phyloP scores from a whole-genome alignment of 2,113 vertebrate genomes.

The Elephas maximus region DNA sequence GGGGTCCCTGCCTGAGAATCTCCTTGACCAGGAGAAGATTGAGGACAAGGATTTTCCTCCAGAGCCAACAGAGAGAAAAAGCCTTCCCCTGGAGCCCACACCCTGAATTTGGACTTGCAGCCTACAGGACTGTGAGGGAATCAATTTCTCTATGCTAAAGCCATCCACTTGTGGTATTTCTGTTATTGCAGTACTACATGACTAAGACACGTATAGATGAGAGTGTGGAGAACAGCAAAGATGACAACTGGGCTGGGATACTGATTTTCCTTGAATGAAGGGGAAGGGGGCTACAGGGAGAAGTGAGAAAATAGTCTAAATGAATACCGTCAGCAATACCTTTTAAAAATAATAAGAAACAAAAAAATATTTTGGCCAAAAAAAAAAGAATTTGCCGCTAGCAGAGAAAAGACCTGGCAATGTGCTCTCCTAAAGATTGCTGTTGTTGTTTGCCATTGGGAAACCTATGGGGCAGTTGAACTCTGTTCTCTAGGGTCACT shows the following conservation, averaged over 20 bases:
- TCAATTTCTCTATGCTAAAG: no score
- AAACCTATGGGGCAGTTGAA: not conserved
- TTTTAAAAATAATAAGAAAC: not conserved
- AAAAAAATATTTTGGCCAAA: not conserved
- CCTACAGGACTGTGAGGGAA: no score
- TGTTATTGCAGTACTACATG: no score
- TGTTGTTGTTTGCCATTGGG: not conserved
- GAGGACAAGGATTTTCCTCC: no score
- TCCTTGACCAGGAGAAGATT: no score
- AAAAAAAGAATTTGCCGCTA: not conserved
- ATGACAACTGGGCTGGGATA: not conserved
- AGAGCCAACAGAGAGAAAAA: no score
- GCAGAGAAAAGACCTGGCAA: not conserved
- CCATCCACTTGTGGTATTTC: no score
- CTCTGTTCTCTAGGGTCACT: no score
- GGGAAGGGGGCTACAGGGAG: no score
- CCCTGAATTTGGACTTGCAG: no score
- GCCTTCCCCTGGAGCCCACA: no score
- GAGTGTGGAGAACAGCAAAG: not conserved
- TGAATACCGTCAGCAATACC: not conserved
- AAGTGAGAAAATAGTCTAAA: not conserved
- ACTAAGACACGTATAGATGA: conserved; percentile 16
- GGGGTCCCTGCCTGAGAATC: no score
- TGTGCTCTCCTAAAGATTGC: not conserved
- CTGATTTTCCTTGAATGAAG: not conserved